Evolutionary conservation across 2,888 invertebrate genomes (phyloP).

Genomic region (Epicampocera succincta): DNA sequence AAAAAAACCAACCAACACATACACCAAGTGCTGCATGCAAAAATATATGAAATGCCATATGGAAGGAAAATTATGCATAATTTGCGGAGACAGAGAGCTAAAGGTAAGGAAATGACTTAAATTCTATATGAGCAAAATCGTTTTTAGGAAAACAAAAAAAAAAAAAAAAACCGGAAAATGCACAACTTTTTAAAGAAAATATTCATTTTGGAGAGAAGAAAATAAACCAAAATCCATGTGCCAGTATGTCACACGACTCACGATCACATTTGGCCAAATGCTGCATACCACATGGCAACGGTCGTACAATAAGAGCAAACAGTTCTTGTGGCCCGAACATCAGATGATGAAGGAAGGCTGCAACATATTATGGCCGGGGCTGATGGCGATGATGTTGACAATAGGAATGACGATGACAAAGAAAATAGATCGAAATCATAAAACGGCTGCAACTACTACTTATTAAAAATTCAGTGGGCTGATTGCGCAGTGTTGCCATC

Average conservation of each 20-base stretch:
- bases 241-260: slow-evolving; percentile 74
- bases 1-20: background rate
- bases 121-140: slow-evolving; percentile 17
- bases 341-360: slow-evolving; percentile 27
- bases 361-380: background rate
- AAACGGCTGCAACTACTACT: slow-evolving; percentile 72
- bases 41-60: slow-evolving; percentile 7
- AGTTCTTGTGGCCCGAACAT: slow-evolving; percentile 20
- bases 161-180: background rate
- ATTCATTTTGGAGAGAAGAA: slow-evolving; percentile 41
- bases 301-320: background rate
- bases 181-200: slow-evolving; percentile 49
- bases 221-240: slow-evolving; percentile 63
- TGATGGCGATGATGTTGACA: slow-evolving; percentile 43
- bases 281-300: slow-evolving; percentile 25
- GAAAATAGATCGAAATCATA: slow-evolving; percentile 58
- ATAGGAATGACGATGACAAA: slow-evolving; percentile 50
- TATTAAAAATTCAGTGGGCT: slow-evolving; percentile 58
- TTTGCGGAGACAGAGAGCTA: slow-evolving; percentile 42
- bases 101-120: slow-evolving; percentile 20
- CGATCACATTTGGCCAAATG: slow-evolving; percentile 69
- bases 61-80: slow-evolving; percentile 58
- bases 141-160: background rate
- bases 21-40: background rate
- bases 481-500: background rate